Evolutionary conservation across 1,140 invertebrate species (phyloP), one percentile per base, ranked within the genome.

Genomic region (Eriocheir sinensis): DNA sequence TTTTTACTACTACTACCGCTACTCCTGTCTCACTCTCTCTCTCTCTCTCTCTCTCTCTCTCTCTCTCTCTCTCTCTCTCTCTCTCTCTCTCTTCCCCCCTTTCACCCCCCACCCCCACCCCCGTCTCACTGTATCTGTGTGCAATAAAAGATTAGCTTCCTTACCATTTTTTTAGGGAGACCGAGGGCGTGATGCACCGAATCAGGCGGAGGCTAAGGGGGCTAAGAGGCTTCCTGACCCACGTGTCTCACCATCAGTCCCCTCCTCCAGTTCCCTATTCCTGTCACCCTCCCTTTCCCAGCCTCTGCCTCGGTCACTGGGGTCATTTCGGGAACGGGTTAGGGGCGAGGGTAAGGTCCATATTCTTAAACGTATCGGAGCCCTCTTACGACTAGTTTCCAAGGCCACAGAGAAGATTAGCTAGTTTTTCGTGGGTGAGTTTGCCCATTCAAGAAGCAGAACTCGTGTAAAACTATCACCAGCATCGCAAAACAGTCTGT

Each of bases 1-100:
- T 72, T 72, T n/a, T n/a, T n/a, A 21, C 0, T 72, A 72, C 44
- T 15, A 48, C 44, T 15, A 48, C 44, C 44, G 4, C 44, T 48
- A 4, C 15, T 15, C 15, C 44, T 48, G 4, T n/a, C 8, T n/a
- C 12, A n/a, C 21, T 72, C 21, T 72, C 60, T 72, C 60, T 72
- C 12, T 72, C 21, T 8, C 27, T 12, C 21, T 21, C 60, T n/a
- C 27, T 72, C 60, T 72, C 60, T 72, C 60, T 72, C 60, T 72
- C 60, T 72, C 60, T 72, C 60, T 72, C 60, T 72, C 60, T 72
- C 60, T 72, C 60, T 72, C 60, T 72, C 60, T 72, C 60, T 72
- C 60, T 72, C 60, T 72, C 60, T 72, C 60, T 72, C 60, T 72
- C 60, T 72, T n/a, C n/a, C 60, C n/a, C 60, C n/a, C 60, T 72